A percentile compares a stretch with the other conserved stretches of the same genome.
These are phyloP conservation scores for Bubo blakistoni DNA, from an alignment of 2,113 vertebrate species.

Conservation along the genomic window DNA sequence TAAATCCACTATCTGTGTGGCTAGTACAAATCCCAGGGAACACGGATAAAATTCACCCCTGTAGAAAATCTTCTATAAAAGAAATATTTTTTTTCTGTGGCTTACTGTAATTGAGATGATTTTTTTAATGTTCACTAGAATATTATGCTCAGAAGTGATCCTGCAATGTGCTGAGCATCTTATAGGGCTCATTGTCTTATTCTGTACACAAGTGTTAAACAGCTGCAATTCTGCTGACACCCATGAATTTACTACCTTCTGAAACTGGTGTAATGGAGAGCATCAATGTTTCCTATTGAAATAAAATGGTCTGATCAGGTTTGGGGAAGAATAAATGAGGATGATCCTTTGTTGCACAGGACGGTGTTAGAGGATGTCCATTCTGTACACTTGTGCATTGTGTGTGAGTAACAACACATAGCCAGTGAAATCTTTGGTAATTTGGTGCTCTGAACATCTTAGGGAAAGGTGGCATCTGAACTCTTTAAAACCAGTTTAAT, in stretches of 20 bases:
- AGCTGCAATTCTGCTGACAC: background rate
- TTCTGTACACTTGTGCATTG: fast-evolving
- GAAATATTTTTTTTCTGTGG: background rate
- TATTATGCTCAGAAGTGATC: background rate
- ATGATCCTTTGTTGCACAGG: background rate
- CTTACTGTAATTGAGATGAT: background rate
- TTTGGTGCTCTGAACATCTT: background rate
- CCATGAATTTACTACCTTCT: background rate
- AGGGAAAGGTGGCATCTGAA: background rate
- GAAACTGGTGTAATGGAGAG: background rate
- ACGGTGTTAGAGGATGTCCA: background rate
- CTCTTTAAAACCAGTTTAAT: background rate
- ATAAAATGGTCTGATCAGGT: background rate
- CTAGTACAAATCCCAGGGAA: background rate
- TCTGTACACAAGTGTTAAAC: fast-evolving
- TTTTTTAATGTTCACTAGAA: background rate
- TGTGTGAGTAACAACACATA: background rate
- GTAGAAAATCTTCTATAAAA: background rate
- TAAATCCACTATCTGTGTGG: background rate
- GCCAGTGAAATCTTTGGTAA: background rate
- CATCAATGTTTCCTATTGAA: background rate
- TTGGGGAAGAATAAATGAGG: background rate
- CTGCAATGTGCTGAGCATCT: background rate
- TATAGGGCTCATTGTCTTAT: background rate
- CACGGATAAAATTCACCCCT: background rate